These are phyloP conservation scores for Plestiodon gilberti DNA, from an alignment of 2,113 vertebrate species.

Conservation along the genomic window DNA sequence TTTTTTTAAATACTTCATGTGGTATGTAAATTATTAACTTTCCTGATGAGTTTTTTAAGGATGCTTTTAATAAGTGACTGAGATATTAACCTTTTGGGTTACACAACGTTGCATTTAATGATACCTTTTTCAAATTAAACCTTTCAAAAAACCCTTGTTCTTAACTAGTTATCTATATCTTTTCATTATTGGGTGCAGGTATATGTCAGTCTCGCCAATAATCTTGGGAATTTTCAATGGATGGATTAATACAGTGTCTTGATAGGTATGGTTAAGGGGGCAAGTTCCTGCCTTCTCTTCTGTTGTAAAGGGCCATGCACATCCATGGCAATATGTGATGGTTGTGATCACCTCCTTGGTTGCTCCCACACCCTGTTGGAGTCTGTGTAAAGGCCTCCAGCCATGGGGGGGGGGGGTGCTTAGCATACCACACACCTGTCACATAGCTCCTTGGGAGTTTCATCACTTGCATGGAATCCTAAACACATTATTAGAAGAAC, in stretches of 20 bases:
- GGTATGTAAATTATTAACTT: constrained; percentile 65
- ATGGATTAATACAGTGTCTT: no score
- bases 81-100: constrained; percentile 62
- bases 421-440: neutral
- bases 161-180: constrained; percentile 40
- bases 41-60: constrained; percentile 51
- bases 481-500: neutral
- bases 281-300: no score
- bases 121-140: constrained; percentile 46
- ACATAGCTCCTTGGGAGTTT: neutral
- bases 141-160: constrained; percentile 1
- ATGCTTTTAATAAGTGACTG: constrained; percentile 51
- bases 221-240: no score
- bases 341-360: neutral
- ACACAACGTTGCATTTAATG: constrained; percentile 52
- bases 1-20: constrained; percentile 40
- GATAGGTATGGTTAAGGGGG: no score
- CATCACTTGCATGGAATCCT: neutral
- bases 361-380: neutral
- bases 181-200: constrained; percentile 26
- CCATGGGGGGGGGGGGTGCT: neutral
- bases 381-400: neutral
- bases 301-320: no score
- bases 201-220: constrained; percentile 1
- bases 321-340: neutral